phyloP scores from a whole-genome alignment of 1,140 invertebrate genomes.

The Thaumatotibia leucotreta region DNA sequence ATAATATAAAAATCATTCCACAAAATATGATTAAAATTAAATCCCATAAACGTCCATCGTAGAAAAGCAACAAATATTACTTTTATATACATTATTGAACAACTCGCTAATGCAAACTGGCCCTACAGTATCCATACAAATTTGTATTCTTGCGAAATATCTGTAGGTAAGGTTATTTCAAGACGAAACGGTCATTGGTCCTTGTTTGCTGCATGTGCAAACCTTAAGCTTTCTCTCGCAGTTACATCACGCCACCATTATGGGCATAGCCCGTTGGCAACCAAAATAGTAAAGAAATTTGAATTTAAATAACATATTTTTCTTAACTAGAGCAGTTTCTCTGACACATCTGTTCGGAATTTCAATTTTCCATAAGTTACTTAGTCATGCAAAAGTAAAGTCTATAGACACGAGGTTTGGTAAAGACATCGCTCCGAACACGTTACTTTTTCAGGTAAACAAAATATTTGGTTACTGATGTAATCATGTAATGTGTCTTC shows the following conservation, averaged over 20 bases:
- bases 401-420: neutral
- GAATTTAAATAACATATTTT: neutral
- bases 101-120: no score
- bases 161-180: neutral
- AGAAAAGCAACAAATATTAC: no score
- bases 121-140: no score
- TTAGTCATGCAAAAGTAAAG: neutral
- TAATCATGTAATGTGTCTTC: neutral
- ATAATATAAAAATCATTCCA: no score
- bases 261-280: neutral
- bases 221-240: constrained; percentile 7
- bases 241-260: neutral
- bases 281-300: neutral
- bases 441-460: neutral
- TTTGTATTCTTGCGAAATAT: neutral
- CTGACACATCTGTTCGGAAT: constrained; percentile 4
- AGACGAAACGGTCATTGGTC: neutral
- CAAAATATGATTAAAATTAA: no score
- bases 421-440: neutral
- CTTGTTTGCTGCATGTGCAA: neutral
- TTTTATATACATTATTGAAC: no score
- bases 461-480: neutral
- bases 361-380: constrained; percentile 1
- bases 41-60: no score
- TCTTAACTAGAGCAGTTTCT: neutral